Evolutionary conservation across 2,888 invertebrate genomes (phyloP).

Genomic region (Lathronympha strigana): DNA sequence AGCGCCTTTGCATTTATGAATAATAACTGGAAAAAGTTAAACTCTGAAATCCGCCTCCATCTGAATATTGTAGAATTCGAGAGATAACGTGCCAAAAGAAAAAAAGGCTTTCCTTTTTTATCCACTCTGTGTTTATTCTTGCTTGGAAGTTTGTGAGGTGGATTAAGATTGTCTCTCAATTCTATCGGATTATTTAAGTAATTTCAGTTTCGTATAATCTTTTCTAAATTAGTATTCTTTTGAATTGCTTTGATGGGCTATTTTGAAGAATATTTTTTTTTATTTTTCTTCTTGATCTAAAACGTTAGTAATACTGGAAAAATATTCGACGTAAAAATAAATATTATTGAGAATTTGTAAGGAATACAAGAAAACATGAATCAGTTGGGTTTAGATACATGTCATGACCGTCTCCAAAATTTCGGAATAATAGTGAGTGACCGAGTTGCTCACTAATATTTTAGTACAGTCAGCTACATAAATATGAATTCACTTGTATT

Average conservation of each 20-base stretch:
- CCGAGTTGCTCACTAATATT: too few relatives aligned
- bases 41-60: constrained; percentile 72
- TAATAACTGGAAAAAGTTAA: constrained; percentile 79
- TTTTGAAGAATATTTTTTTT: too few relatives aligned
- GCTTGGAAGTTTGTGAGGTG: constrained; percentile 59
- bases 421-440: too few relatives aligned
- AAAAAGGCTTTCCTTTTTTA: constrained; percentile 55
- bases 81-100: constrained; percentile 70
- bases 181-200: constrained; percentile 49
- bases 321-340: too few relatives aligned
- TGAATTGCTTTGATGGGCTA: constrained; percentile 21
- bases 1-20: constrained; percentile 80
- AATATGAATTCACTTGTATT: too few relatives aligned
- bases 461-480: too few relatives aligned
- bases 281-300: too few relatives aligned
- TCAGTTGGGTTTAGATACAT: too few relatives aligned
- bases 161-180: constrained; percentile 58
- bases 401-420: too few relatives aligned
- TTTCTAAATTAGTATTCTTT: constrained; percentile 45
- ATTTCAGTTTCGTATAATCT: constrained; percentile 49
- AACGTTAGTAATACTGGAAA: too few relatives aligned
- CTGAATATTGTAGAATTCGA: constrained; percentile 75
- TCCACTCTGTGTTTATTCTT: constrained; percentile 59
- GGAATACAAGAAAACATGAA: too few relatives aligned
- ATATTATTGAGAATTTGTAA: too few relatives aligned